phyloP scores from a whole-genome alignment of 1,140 invertebrate species.

The Adelges cooleyi region DNA sequence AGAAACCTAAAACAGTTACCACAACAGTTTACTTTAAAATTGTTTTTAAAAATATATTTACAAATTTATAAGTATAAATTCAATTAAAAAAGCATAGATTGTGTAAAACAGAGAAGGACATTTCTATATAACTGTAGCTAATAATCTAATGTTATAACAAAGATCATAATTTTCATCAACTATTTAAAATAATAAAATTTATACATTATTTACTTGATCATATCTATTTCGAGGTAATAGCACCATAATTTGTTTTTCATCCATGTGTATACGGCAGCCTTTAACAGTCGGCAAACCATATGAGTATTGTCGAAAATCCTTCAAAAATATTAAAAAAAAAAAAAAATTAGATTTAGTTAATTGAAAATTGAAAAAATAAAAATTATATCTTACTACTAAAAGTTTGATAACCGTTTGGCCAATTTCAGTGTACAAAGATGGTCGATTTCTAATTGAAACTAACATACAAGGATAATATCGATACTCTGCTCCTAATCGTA shows the following conservation, averaged over 20 bases:
- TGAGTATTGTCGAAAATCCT: conserved; percentile 76
- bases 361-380: neutral
- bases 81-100: too few species aligned
- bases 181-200: too few species aligned
- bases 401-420: conserved; percentile 85
- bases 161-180: too few species aligned
- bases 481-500: conserved; percentile 74
- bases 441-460: conserved; percentile 64
- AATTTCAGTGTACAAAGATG: conserved; percentile 75
- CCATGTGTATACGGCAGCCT: conserved; percentile 72
- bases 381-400: conserved; percentile 48
- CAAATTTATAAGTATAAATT: too few species aligned
- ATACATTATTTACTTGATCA: conserved; percentile 63
- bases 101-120: too few species aligned
- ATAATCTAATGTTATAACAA: too few species aligned
- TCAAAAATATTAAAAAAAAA: conserved; percentile 31
- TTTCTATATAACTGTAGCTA: too few species aligned
- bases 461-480: conserved; percentile 79
- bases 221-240: conserved; percentile 70
- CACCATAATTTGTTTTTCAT: conserved; percentile 68
- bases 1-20: conserved; percentile 1
- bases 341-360: neutral
- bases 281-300: conserved; percentile 68
- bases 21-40: neutral
- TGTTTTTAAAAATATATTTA: too few species aligned